Evolutionary conservation across 1,140 invertebrate species (phyloP), one percentile per base, ranked within the genome.

Genomic region (Heliconius eleuchia): DNA sequence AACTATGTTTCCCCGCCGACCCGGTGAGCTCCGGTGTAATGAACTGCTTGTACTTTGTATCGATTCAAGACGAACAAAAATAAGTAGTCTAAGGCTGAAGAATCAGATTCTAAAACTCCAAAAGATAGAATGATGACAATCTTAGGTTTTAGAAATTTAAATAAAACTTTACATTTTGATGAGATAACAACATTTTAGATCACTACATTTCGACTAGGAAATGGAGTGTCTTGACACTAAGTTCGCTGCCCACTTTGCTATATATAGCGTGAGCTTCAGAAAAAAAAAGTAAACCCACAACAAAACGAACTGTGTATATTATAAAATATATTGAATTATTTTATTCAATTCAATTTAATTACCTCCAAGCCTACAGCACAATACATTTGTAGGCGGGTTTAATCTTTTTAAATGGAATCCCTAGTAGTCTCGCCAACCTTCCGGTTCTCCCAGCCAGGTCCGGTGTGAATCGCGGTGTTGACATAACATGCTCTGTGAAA

Each of bases 381-480:
- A 46, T 46, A 16, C 16, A 46, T 46, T 46, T 46, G 16, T 46
- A 46, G 13, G 42, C 18, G 5, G 50, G 50, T 2, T 19, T 52
- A 52, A 66, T 66, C 23, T 66, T 27, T 66, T 66, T 27, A 66
- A 27, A 30, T 66, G n/a, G 60, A 72, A 72, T 37, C 71, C 37
- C 71, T 72, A 72, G 71, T 72, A 72, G 60, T 72, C 37, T 72
- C n/a, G 55, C 55, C 34, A 72, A 77, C 37, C 23, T 73, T 77
- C 76, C 76, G 76, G 42, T 77, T 16, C n/a, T 39, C 46, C 46
- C 76, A 70, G 66, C 57, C n/a, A 77, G 76, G 72, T 77, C 76
- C 66, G 76, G 70, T 46, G 46, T 77, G 76, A 77, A 37, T 77
- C 76, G 74, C 30, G 19, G 16, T 74, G 77, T 74, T 79, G 73